Base-by-base conservation (phyloP, 2,797 vertebrate species). In the Dendrocincla fuliginosa region DNA sequence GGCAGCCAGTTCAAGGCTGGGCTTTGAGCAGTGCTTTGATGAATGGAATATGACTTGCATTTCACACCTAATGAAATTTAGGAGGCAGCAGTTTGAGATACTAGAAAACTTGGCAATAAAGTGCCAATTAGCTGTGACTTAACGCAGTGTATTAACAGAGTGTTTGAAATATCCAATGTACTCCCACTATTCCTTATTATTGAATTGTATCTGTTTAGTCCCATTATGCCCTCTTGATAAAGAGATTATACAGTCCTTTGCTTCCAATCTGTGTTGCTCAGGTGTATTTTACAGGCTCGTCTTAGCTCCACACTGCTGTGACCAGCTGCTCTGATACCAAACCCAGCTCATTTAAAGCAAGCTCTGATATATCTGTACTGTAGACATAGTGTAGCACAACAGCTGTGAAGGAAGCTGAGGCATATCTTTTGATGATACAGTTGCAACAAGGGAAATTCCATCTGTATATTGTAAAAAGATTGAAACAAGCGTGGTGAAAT, bases 61-160 rank as follows among this genome's bases (percentile, higher is more conserved):
- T 83, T 95, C 90, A 69, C 67, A 82, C 79, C 86, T 87, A 64
- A 89, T 78, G 84, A 41, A 92, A 79, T 93, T 90, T 73, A 75
- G 23, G 59, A 79, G 30, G 50, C 75, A 88, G 86, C 74, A 89
- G 33, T 84, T 84, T 56, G 85, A 89, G 88, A 81, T n/a, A 46
- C 32, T 46, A 22, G 71, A 82, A 93, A 78, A 86, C 61, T 49
- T 88, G 61, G 88, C 88, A 96, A 86, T 90, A 90, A 95, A 93
- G 86, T 84, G 65, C 57, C 92, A 90, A 75, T 95, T 95, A 94
- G 46, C 77, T 86, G 57, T 71, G 77, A 86, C 68, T 95, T 85
- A 90, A 56, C 57, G 24, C 68, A 73, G 68, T 47, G 42, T 68
- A 23, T 73, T 79, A 89, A 56, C 32, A 57, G 16, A 68, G 65